Evolutionary conservation across 2,888 invertebrate species (phyloP), one percentile per base, ranked within the genome.

Genomic region (Caenorhabditis sp.): DNA sequence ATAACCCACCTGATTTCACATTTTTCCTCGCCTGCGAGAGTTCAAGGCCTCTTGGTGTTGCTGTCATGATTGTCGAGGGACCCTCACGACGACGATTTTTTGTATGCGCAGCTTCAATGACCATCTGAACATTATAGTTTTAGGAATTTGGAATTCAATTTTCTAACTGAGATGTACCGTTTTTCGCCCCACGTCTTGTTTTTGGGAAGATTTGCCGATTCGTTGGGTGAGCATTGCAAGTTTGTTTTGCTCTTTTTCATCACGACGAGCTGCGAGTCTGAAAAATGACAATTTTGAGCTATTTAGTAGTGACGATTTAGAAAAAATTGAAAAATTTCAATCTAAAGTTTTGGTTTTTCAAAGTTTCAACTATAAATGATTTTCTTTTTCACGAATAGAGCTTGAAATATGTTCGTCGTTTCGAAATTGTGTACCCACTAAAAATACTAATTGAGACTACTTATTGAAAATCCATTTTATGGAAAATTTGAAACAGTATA

Each of bases 31-130:
- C 73, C 21, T 66, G 63, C 4, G 73, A 73, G 12, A 73, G 21
- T 21, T 69, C 63, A 1, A 69, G 52, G 1, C 69, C 69, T 21
- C 66, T 63, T 58, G 73, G 73, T 1, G 69, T 69, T 8, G 31
- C 43, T 59, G 65, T 63, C 56, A 66, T 73, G 20, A 66, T 53
- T n/a, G 63, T 65, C 21, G 53, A 57, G 21, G 67, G 65, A 10
- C 58, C 43, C 7, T 62, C 53, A 14, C 58, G 57, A 14, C 63
- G 49, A 17, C 54, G 38, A 20, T 65, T 59, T 21, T 63, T 49
- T 4, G 73, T 69, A 27, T 69, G 73, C 14, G 73, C 73, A 56
- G 63, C 59, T 17, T 73, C 73, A 31, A 73, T 68, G 20, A 69
- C 57, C 66, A 69, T 69, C 71, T 71, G 64, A 57, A 57, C 4